Conservation (phyloP, 1,140 invertebrate species). For the Phthorimaea operculella region DNA sequence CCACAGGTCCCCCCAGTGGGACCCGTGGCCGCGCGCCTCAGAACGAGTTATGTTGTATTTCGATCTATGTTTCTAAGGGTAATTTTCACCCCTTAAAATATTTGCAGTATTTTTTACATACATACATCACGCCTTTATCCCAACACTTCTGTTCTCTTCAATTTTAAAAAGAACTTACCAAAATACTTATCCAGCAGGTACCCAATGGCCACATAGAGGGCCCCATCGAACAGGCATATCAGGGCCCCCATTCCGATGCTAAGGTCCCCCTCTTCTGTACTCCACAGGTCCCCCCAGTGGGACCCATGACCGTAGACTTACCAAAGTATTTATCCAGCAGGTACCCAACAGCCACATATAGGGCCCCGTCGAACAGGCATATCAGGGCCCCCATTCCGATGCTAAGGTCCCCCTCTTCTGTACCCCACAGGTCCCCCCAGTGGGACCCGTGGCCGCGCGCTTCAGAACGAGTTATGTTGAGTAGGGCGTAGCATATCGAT, state of each 20-base stretch:
- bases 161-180: constrained; percentile 44
- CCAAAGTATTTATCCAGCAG: constrained; percentile 45
- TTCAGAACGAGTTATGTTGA: constrained; percentile 70
- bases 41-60: constrained; percentile 69
- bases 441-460: constrained; percentile 66
- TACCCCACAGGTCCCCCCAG: constrained; percentile 56
- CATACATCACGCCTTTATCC: constrained; percentile 52
- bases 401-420: constrained; percentile 53
- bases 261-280: constrained; percentile 44
- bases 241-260: constrained; percentile 42
- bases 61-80: too few species aligned
- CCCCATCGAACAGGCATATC: constrained; percentile 37
- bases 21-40: constrained; percentile 69
- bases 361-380: constrained; percentile 57
- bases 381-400: too few species aligned
- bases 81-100: too few species aligned
- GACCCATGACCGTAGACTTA: constrained; percentile 62
- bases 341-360: constrained; percentile 64
- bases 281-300: constrained; percentile 39
- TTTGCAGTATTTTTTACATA: too few species aligned
- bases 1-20: constrained; percentile 60
- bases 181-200: constrained; percentile 43
- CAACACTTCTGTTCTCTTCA: constrained; percentile 69
- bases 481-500: constrained; percentile 72
- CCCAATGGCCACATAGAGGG: constrained; percentile 63